These are phyloP conservation scores for Pseudachorutes palmiensis DNA, from an alignment of 1,140 invertebrate species.

Conservation along the genomic window DNA sequence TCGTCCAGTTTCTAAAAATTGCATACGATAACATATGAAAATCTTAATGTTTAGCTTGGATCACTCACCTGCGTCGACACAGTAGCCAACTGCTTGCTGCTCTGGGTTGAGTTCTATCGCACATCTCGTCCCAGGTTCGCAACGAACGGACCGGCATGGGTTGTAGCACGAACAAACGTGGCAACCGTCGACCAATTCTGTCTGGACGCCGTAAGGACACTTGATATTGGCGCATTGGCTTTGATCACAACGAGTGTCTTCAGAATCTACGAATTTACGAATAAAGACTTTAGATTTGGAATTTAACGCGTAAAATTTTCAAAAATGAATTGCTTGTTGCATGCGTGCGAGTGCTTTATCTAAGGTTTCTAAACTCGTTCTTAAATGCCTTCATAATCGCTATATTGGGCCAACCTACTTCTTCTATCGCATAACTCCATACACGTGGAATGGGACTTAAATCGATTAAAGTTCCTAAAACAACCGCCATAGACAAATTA, in stretches of 20 bases:
- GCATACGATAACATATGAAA: not conserved
- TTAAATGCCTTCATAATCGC: too few species aligned
- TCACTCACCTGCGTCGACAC: constrained; percentile 34
- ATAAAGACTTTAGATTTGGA: too few species aligned
- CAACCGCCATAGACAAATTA: too few species aligned
- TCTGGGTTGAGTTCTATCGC: constrained; percentile 44
- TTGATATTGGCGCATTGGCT: constrained; percentile 42
- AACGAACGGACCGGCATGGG: constrained; percentile 53
- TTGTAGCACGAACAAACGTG: constrained; percentile 60
- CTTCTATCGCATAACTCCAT: too few species aligned
- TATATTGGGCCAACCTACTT: too few species aligned
- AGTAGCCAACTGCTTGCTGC: not conserved
- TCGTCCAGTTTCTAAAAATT: not conserved
- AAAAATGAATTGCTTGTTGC: too few species aligned
- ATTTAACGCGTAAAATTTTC: too few species aligned
- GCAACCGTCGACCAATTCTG: constrained; percentile 49
- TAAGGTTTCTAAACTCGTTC: too few species aligned
- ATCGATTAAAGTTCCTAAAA: too few species aligned
- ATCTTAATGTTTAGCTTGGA: constrained; percentile 41
- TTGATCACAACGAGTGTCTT: not conserved
- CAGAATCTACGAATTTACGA: not conserved
- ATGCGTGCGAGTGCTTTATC: too few species aligned
- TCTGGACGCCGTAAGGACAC: constrained; percentile 68
- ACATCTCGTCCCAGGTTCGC: constrained; percentile 1
- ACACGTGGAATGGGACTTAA: too few species aligned